Evolutionary conservation across 1,140 invertebrate species (phyloP).

Genomic region (Scaptomyza pallida): DNA sequence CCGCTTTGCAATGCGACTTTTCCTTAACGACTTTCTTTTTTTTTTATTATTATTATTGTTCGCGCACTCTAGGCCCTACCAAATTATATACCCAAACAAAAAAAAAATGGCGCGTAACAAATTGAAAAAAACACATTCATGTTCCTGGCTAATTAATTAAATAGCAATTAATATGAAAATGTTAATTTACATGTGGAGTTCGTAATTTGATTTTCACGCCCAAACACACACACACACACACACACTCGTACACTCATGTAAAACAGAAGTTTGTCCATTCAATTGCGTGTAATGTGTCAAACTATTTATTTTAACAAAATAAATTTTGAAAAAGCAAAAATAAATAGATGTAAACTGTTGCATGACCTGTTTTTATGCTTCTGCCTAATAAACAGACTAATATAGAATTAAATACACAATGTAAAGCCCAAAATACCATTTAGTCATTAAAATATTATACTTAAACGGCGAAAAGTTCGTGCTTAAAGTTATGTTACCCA

Average conservation of each 20-base stretch:
- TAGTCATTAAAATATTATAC: too few species aligned
- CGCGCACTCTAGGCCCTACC: slow-evolving; percentile 2
- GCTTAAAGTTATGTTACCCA: neutral
- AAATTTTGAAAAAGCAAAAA: neutral
- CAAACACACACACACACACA: slow-evolving; percentile 17
- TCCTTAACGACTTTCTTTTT: slow-evolving; percentile 36
- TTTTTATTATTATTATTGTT: too few species aligned
- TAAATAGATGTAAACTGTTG: too few species aligned
- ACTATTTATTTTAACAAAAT: slow-evolving; percentile 29
- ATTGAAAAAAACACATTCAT: slow-evolving; percentile 12
- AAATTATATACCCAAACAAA: neutral
- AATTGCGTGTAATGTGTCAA: slow-evolving; percentile 58
- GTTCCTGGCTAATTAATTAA: slow-evolving; percentile 73
- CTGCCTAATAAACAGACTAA: too few species aligned
- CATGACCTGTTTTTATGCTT: neutral
- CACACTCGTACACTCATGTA: slow-evolving; percentile 1
- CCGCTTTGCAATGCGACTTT: slow-evolving; percentile 9
- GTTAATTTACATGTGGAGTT: slow-evolving; percentile 77
- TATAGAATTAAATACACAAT: too few species aligned
- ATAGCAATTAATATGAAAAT: slow-evolving; percentile 80
- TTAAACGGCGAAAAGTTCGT: too few species aligned
- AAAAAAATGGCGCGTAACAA: neutral
- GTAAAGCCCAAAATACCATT: too few species aligned
- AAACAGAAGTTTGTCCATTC: slow-evolving; percentile 18
- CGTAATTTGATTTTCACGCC: slow-evolving; percentile 73